Evolutionary conservation across 2,888 invertebrate species (phyloP).

Genomic region (Tridacna gigas): DNA sequence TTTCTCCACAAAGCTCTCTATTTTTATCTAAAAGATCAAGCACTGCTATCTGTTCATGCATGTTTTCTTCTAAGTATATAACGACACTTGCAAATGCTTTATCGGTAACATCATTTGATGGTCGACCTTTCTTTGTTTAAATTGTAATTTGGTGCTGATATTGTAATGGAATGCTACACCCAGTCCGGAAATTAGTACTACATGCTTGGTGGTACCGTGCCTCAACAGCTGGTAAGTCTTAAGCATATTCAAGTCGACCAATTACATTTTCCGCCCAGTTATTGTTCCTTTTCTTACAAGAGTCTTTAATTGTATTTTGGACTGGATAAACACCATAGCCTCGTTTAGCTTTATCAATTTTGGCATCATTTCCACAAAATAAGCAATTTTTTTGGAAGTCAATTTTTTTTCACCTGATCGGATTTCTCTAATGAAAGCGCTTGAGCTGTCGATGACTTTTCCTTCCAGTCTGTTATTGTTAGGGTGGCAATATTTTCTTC

Average conservation of each 20-base stretch:
- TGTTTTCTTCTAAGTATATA: neutral
- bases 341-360: neutral
- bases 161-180: conserved; percentile 1
- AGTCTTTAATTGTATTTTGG: neutral
- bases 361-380: neutral
- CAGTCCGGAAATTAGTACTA: conserved; percentile 28
- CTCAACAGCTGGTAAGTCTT: conserved; percentile 12
- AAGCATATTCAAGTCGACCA: neutral
- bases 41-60: conserved; percentile 5
- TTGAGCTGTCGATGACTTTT: neutral
- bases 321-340: neutral
- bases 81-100: conserved; percentile 6
- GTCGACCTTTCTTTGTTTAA: too few species aligned
- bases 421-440: neutral
- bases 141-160: too few species aligned
- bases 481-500: conserved; percentile 5
- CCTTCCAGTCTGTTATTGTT: neutral
- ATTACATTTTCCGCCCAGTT: neutral
- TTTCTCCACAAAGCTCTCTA: conserved; percentile 14
- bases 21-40: conserved; percentile 34
- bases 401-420: neutral
- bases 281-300: neutral
- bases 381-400: neutral
- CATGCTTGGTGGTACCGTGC: conserved; percentile 25
- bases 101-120: neutral